Conservation (phyloP, 2,888 invertebrate genomes). For the Poecilobothrus nobilitatus region DNA sequence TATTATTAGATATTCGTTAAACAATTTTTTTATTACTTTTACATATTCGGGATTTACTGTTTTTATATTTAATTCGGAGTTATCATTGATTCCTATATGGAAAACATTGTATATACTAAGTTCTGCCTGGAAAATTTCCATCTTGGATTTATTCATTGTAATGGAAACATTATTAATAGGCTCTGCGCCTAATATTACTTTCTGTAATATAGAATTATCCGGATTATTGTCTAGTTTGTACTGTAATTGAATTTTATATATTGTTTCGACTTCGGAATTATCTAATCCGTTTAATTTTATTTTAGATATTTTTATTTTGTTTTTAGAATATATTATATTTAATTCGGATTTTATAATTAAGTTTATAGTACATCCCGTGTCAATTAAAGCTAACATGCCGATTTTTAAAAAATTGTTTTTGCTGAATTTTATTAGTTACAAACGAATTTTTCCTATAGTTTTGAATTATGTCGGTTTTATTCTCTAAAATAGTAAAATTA, state of each 20-base stretch:
- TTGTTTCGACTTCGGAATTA: neutral
- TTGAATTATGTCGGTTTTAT: neutral
- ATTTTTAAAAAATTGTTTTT: neutral
- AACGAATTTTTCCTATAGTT: neutral
- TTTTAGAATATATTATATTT: no score
- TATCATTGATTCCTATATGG: neutral
- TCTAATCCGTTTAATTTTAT: no score
- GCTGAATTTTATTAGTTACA: neutral
- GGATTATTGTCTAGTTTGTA: neutral
- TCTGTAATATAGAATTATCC: neutral
- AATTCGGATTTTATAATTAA: neutral
- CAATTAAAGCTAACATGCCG: neutral
- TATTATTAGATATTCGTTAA: neutral
- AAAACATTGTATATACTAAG: neutral
- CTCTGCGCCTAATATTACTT: neutral
- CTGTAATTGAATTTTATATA: neutral
- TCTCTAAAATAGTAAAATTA: neutral
- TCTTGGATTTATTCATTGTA: neutral
- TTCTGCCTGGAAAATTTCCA: neutral
- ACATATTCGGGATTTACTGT: neutral
- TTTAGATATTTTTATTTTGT: no score
- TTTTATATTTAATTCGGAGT: neutral
- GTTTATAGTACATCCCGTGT: neutral
- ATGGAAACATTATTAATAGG: neutral
- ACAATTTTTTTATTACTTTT: neutral